A percentile compares a stretch with the other conserved stretches of the same genome.
Evolutionary conservation across 2,888 invertebrate species (phyloP).

Genomic region (Biston stratarius): DNA sequence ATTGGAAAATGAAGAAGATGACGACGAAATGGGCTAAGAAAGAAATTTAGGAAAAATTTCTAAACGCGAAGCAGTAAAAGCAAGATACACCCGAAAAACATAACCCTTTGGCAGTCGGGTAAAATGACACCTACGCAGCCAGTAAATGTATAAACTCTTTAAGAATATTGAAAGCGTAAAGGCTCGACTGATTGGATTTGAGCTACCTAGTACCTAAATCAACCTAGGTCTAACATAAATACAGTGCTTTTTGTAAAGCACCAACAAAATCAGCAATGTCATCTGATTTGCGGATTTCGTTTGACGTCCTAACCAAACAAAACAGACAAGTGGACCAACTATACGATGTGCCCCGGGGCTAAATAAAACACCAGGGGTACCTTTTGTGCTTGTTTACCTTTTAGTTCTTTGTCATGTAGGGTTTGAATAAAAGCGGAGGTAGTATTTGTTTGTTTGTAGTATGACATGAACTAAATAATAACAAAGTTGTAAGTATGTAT

Average conservation of each 20-base stretch:
- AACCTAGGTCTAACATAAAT: background rate
- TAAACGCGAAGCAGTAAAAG: too few relatives aligned
- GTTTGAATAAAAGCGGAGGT: background rate
- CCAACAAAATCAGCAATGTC: conserved; percentile 31
- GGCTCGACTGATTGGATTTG: background rate
- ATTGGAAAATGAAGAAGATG: too few relatives aligned
- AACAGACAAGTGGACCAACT: conserved; percentile 28
- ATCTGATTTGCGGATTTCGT: conserved; percentile 39
- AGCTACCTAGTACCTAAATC: background rate
- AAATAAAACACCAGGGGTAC: conserved; percentile 20
- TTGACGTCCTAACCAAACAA: conserved; percentile 44
- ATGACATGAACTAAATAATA: background rate
- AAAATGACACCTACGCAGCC: too few relatives aligned
- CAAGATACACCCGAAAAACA: too few relatives aligned
- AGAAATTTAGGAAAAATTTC: too few relatives aligned
- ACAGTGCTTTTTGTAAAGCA: conserved; percentile 7
- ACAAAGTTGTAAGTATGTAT: too few relatives aligned
- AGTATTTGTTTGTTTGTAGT: background rate
- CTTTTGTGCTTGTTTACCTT: conserved; percentile 17
- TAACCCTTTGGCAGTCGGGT: too few relatives aligned
- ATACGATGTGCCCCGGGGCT: conserved; percentile 20
- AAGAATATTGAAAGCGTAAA: background rate
- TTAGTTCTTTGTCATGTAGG: conserved; percentile 8
- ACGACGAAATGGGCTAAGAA: too few relatives aligned
- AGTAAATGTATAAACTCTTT: background rate